Base-by-base conservation (phyloP, 2,113 vertebrate genomes). In the Ailuropoda melanoleuca region DNA sequence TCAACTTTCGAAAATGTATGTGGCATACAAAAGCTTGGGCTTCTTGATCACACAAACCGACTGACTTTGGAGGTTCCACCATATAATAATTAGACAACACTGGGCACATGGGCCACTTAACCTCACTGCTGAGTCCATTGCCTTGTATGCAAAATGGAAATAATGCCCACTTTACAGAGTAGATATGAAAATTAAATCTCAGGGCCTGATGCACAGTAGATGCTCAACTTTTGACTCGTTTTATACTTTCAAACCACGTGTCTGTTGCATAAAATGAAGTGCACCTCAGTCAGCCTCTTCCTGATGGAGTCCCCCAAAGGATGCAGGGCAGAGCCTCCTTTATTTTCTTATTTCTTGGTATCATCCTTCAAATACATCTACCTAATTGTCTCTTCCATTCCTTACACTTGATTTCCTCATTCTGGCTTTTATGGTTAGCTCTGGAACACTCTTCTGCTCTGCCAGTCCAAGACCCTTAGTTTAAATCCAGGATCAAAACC, bases 401-500 rank as follows among this genome's bases (percentile, higher is more conserved):
- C 48, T 85, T 53, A 34, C 15, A 64, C 29, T 78, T 95, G 39
- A 46, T 88, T 80, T 39, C 60, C 34, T 43, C 75, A 72, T 77
- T 88, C 81, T 86, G 24, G 43, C 26, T 89, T 92, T 87, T 43
- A 26, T 72, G 29, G 13, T 58, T 92, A n/a, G 34, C 14, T 90
- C 31, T 56, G 31, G 31, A 82, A 78, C n/a, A 48, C 43, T 26
- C 10, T 84, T 56, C 62, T 50, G 24, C 64, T 13, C 24, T 92
- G 6, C 11, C 15, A 82, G 34, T 29, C n/a, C 39, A 95, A 90
- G 23, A 78, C 9, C 29, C 8, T 78, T n/a, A 56, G 2, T 37
- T 39, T 91, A 92, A 93, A 72, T 78, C 39, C 50, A 89, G 13
- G 9, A 70, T 95, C 64, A 92, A 97, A 96, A 55, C 12, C 39